phyloP scores from a whole-genome alignment of 2,113 vertebrate genomes.

The Siphamia tubifer region DNA sequence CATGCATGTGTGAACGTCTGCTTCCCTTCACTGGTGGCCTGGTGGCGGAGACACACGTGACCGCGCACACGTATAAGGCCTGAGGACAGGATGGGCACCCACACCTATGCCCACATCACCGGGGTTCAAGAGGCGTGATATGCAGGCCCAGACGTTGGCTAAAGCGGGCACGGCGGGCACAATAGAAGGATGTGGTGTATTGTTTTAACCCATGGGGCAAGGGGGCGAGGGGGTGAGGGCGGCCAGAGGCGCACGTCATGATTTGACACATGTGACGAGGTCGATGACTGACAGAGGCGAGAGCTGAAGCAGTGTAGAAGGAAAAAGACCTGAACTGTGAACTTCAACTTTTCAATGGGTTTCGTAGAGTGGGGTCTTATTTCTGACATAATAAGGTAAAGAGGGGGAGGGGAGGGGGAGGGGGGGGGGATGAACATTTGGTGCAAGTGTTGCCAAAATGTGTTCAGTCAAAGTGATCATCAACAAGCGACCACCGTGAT shows the following conservation, averaged over 20 bases:
- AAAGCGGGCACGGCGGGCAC: conserved; percentile 53
- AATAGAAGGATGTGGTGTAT: conserved; percentile 76
- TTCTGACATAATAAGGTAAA: conserved; percentile 27
- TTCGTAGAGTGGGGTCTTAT: neutral
- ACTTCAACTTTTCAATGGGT: conserved; percentile 23
- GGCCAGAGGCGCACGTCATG: conserved; percentile 27
- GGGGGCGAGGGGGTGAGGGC: conserved; percentile 26
- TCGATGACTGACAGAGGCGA: conserved; percentile 56
- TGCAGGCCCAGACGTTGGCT: conserved; percentile 5
- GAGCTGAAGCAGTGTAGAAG: neutral
- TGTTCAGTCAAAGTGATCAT: neutral
- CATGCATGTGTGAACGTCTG: conserved; percentile 63
- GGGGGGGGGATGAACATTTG: conserved; percentile 9
- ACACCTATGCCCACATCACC: conserved; percentile 27
- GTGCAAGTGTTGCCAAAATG: conserved; percentile 23
- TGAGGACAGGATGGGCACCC: conserved; percentile 63
- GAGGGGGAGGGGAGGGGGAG: neutral
- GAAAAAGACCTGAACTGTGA: conserved; percentile 14
- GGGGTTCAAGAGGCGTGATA: neutral
- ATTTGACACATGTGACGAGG: conserved; percentile 60
- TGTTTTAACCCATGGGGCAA: conserved; percentile 54
- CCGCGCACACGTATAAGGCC: conserved; percentile 35
- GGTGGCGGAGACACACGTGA: conserved; percentile 49
- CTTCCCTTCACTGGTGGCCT: conserved; percentile 43
- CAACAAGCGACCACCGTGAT: no score